Evolutionary conservation across 2,797 vertebrate genomes (phyloP), one percentile per base, ranked within the genome.

Genomic region (Alcedo quadribrachys): DNA sequence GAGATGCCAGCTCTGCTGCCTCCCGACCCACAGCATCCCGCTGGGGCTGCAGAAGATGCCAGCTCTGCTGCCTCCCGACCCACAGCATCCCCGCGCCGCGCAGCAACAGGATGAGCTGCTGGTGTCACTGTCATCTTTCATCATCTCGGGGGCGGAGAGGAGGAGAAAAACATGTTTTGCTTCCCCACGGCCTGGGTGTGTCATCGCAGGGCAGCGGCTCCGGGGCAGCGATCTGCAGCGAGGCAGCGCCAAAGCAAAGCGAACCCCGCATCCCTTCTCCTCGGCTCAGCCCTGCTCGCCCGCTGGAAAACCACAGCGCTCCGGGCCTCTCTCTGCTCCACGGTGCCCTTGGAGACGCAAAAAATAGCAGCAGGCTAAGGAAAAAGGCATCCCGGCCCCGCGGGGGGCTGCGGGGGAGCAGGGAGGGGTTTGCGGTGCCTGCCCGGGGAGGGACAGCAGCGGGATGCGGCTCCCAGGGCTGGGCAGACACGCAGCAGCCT

Each of bases 101-200:
- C 73, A 60, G 79, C 76, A 95, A 40, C 40, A 63, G 50, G 27
- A 24, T 12, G 40, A 40, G 73, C 48, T 74, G 84, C 68, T 35
- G 68, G 75, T n/a, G 58, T 35, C 85, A n/a, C 42, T 91, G 90
- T 81, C 4, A 54, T 75, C 61, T 71, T 87, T 81, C 89, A 80
- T 78, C 18, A 80, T 87, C 90, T 71, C 28, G 81, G 68, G 65
- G 78, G 81, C 2, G 83, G 86, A 85, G 84, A 82, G 65, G 76
- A 93, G 81, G 57, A 85, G 90, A 89, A 92, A 93, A 90, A 61
- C 62, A 74, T 88, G 79, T 92, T 93, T 92, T 92, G 65, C 61
- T 94, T 54, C 84, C 71, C 81, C 40, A 15, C 46, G 55, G 53
- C 42, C 54, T 81, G 87, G 46, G 62, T 68, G 78, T 89, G 78